Conservation (phyloP, 1,140 invertebrate species). For the Trichonephila clavipes region DNA sequence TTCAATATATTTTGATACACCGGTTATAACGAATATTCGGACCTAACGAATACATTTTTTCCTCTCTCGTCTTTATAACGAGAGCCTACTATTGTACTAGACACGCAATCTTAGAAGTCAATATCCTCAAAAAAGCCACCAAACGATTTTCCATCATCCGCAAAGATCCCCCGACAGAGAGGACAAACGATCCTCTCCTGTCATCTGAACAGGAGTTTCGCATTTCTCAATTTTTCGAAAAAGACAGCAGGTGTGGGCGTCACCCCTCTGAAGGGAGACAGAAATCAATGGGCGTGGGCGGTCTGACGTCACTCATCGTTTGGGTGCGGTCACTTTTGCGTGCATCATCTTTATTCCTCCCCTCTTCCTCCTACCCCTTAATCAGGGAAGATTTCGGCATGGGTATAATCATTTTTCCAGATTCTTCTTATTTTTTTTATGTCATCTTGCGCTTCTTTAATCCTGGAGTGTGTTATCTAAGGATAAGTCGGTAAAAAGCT, state of each 20-base stretch:
- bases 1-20: no score
- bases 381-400: not conserved
- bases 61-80: no score
- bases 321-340: constrained; percentile 37
- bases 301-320: constrained; percentile 64
- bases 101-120: not conserved
- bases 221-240: constrained; percentile 30
- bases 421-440: constrained; percentile 12
- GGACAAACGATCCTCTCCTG: not conserved
- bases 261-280: not conserved
- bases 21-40: no score
- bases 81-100: not conserved
- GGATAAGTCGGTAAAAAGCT: not conserved
- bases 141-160: not conserved
- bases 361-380: not conserved
- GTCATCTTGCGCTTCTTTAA: not conserved
- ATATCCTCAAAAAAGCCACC: no score
- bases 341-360: not conserved
- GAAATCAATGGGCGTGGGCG: constrained; percentile 70
- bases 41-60: no score
- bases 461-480: not conserved
- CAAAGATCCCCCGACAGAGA: not conserved
- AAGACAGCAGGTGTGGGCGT: constrained; percentile 38
- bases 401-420: constrained; percentile 10
- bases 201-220: constrained; percentile 21